Base-by-base conservation (phyloP, 2,797 vertebrate species). In the Xenops minutus region DNA sequence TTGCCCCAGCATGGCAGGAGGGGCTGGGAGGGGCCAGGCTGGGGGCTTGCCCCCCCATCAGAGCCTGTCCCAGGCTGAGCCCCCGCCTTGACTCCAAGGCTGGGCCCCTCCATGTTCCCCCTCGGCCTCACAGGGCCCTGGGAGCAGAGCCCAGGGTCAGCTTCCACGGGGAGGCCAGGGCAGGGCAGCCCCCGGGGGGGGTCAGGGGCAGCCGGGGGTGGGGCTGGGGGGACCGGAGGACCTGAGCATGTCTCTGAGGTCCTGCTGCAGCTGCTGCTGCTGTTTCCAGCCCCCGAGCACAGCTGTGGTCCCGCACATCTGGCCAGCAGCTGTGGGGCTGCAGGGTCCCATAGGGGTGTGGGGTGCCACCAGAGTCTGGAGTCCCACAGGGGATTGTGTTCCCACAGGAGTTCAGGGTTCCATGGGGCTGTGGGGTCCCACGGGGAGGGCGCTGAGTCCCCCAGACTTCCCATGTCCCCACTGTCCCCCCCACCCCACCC, bases 41-140 rank as follows among this genome's bases (percentile, higher is more conserved):
- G 4, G 22, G 32, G 72, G 76, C 72, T 87, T 44, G 44, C 36
- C 43, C 49, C 96, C 20, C 98, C 97, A 9, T 64, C 37, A n/a
- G 43, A 21, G n/a, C 6, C 43, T 32, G 41, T 43, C 27, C 62
- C 3, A 2, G 14, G n/a, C 73, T 32, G 55, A 17, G 79, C 34
- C 36, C 12, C 10, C 30, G 7, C 37, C n/a, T 8, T 7, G 3
- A 43, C 29, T 19, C 34, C 2, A 3, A 46, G 30, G 20, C 34
- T 20, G 54, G 21, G 29, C 27, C 39, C 54, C 43, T 44, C 7
- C 1, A 23, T 34, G 7, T 3, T 18, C 23, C 39, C 39, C 14
- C 14, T 30, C 7, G 1, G 48, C 41, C 43, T 59, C 1, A 0
- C 32, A 14, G 30, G 51, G 48, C 72, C 51, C 41, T 69, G 86